Conservation (phyloP, 1,140 invertebrate species). For the Tigriopus japonicus region DNA sequence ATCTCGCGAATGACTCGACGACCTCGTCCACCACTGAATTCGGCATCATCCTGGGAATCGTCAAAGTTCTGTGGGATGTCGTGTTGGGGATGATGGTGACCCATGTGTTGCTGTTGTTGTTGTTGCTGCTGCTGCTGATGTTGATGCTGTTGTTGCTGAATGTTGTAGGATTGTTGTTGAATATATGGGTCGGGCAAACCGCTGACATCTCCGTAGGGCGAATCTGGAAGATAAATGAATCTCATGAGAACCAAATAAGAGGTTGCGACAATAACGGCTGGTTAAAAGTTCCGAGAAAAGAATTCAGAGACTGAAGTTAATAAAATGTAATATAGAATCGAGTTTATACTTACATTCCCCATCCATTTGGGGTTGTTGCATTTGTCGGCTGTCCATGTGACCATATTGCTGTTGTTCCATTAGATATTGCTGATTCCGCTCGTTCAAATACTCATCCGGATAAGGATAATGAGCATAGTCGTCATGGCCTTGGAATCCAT, state of each 20-base stretch:
- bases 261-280: not conserved
- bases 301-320: no score
- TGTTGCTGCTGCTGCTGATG: no score
- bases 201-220: conserved; percentile 75
- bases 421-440: conserved; percentile 22
- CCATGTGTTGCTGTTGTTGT: no score
- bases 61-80: no score
- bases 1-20: no score
- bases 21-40: no score
- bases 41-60: no score
- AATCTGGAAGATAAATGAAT: conserved; percentile 38
- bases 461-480: conserved; percentile 64
- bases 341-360: not conserved
- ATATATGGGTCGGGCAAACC: conserved; percentile 61
- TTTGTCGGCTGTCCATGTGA: conserved; percentile 44
- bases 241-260: conserved; percentile 7
- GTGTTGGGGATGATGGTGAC: no score
- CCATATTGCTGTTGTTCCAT: conserved; percentile 31
- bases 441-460: conserved; percentile 23
- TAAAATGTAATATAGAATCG: no score
- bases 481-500: conserved; percentile 36
- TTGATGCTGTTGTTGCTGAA: no score
- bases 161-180: no score
- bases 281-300: no score
- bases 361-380: not conserved